Evolutionary conservation across 2,797 vertebrate genomes (phyloP), one percentile per base, ranked within the genome.

Genomic region (Pelochelys cantorii): DNA sequence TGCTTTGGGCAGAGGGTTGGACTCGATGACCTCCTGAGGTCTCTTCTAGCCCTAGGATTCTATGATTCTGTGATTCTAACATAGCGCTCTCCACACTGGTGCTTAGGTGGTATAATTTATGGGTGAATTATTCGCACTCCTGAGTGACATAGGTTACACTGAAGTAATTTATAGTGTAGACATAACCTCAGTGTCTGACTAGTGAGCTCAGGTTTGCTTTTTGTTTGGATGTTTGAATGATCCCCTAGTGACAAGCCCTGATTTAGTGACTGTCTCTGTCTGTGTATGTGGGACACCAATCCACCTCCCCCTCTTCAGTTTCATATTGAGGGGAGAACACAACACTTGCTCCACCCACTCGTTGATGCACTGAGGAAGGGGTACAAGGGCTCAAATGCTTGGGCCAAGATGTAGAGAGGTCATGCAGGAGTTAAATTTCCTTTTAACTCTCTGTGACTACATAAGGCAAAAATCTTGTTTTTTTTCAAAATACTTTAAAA

Each of bases 191-290:
- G 0, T 7, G 0, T 88, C 77, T 92, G 88, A 87, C 90, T 78
- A 65, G 85, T 62, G 86, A 92, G 60, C 91, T 65, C 81, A 86
- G 90, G 86, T 93, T 96, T 96, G 87, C 80, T 84, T 91, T 95
- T 79, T 77, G 94, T 92, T 88, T 62, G 88, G 86, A 88, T 96
- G 62, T 92, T 94, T 94, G 93, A 95, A 90, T 93, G 85, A 81
- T 77, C 94, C 89, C 55, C 1, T 1, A 88, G 90, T 84, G 94
- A 92, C 79, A 88, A 94, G 90, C 92, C 88, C 78, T 75, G 88
- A 85, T 86, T 15, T 87, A 83, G 83, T 8, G 55, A 27, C 31
- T 60, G 71, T 59, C 57, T 80, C 27, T 82, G 7, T 55, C 48
- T 42, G 23, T 0, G 0, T 77, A 77, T 12, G 86, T 52, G 37